Conservation (phyloP, 2,113 vertebrate genomes). For the Triplophysa dalaica region DNA sequence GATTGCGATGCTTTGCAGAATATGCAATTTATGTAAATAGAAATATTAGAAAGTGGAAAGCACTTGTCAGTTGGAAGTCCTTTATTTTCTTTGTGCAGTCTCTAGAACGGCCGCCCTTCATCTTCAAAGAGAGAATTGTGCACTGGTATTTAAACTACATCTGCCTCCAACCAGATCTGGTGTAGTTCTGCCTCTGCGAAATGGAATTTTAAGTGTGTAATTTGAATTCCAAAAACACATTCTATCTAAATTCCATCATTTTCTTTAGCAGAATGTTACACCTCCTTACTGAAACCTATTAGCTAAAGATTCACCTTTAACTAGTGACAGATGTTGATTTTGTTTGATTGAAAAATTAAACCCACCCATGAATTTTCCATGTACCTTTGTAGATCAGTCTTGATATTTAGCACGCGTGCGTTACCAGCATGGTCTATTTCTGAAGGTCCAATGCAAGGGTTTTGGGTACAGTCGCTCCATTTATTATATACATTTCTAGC, state of each 20-base stretch:
- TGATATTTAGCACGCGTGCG: slow-evolving; percentile 10
- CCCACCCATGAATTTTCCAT: slow-evolving; percentile 13
- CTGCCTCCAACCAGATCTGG: neutral
- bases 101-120: neutral
- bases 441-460: neutral
- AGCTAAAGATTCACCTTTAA: neutral
- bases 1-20: too few relatives aligned
- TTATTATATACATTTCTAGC: neutral
- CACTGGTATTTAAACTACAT: neutral
- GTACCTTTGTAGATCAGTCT: slow-evolving; percentile 11
- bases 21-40: neutral
- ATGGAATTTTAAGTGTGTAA: neutral
- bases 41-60: too few relatives aligned
- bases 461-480: neutral
- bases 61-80: neutral
- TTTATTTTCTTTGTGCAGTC: neutral
- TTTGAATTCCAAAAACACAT: slow-evolving; percentile 14
- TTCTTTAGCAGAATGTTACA: neutral
- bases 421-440: neutral
- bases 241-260: neutral
- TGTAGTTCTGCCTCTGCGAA: neutral
- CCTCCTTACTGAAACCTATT: neutral
- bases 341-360: slow-evolving; percentile 22
- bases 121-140: neutral
- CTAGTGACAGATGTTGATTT: slow-evolving; percentile 10